Evolutionary conservation across 2,797 vertebrate genomes (phyloP).

Genomic region (Kryptopterus vitreolus): DNA sequence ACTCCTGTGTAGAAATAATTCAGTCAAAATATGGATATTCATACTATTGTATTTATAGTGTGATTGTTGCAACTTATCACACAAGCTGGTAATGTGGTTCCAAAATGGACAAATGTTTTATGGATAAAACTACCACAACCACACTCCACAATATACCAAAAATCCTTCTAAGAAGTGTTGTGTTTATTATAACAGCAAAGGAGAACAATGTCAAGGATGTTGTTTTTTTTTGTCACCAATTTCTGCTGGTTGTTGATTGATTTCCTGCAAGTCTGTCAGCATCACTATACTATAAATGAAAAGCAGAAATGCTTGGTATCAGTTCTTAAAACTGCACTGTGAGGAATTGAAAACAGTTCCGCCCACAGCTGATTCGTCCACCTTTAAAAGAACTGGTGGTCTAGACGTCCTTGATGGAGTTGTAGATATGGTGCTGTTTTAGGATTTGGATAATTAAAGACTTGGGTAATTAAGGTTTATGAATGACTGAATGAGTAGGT

Average conservation of each 20-base stretch:
- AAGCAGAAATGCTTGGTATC: neutral
- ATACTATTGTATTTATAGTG: neutral
- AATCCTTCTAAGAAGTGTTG: neutral
- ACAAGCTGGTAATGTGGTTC: neutral
- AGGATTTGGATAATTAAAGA: slow-evolving; percentile 23
- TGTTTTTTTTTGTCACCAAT: too few species aligned
- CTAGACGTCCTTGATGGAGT: neutral
- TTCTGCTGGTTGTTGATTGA: too few species aligned
- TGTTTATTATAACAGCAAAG: neutral
- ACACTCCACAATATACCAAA: neutral
- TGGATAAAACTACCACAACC: neutral
- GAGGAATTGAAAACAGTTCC: neutral
- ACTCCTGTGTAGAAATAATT: neutral
- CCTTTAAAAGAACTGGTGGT: neutral
- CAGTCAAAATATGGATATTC: neutral
- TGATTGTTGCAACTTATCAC: neutral
- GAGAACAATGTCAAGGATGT: neutral
- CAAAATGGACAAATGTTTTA: neutral
- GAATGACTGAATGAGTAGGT: slow-evolving; percentile 2
- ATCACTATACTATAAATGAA: neutral
- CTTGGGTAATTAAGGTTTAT: slow-evolving; percentile 13
- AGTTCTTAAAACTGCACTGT: neutral
- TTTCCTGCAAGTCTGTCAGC: too few species aligned
- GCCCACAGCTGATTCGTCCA: neutral
- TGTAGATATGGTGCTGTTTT: slow-evolving; percentile 14